Base-by-base conservation (phyloP, 2,888 invertebrate species). In the Cantharis rustica region DNA sequence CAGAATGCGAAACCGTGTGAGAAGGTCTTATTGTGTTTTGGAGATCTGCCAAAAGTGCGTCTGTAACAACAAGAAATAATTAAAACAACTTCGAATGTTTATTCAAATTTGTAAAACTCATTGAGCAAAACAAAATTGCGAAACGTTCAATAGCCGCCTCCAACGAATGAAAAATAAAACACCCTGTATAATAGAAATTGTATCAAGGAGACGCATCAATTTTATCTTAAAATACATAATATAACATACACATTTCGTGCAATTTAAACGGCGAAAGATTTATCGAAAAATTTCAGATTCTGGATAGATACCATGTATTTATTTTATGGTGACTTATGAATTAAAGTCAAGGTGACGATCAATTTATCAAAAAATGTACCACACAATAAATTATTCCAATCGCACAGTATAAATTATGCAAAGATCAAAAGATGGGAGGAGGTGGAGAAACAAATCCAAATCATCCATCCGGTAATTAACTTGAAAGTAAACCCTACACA, bases 41-140 rank as follows among this genome's bases (percentile, higher is more conserved):
- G 76, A 98, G 92, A 88, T 98, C 98, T 76, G 98, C 98, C 85
- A 98, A 91, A 82, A 98, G 90, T 79, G 98, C 98, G 92, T 98
- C 98, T 98, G 91, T 71, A 93, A 93, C 85, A 81, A 83, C n/a
- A 47, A 47, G n/a, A 47, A 47, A 47, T 47, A n/a, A 47, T 47
- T 47, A 47, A n/a, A 47, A 47, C 47, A 47, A 47, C 7, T 47
- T 47, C n/a, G 1, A 47, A n/a, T 47, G n/a, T 47, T 47, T 47
- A 47, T n/a, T 47, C 47, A 47, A 47, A 47, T 47, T 47, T 47
- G 47, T 47, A 47, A 47, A 47, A 47, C n/a, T n/a, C 47, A 47
- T 47, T 47, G n/a, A 47, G 47, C 7, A n/a, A 27, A 47, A 47
- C 27, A 11, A 27, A 27, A 27, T 27, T 27, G 11, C 11, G 27